Evolutionary conservation across 2,797 vertebrate species (phyloP), one percentile per base, ranked within the genome.

Genomic region (Ispidina picta): DNA sequence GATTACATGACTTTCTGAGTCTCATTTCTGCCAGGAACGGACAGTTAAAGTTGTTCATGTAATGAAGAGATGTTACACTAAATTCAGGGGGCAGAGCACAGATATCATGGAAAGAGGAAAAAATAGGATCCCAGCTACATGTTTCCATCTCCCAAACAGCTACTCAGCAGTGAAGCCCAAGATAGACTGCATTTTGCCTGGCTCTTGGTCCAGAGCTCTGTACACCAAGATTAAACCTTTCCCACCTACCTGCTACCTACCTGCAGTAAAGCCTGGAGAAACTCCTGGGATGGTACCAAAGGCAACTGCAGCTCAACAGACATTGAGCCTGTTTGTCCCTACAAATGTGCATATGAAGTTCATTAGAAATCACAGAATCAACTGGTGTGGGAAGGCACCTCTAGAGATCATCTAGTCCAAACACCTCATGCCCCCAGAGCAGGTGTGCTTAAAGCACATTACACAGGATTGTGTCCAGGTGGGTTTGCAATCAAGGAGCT

Each of bases 131-230:
- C 51, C 46, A 56, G 37, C 16, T 60, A 41, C 10, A 15, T 4
- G 2, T 64, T 63, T 64, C 65, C 7, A 0, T 31, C 18, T 80
- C 58, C 48, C 2, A 59, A 35, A 56, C 13, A 33, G 10, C 8
- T 65, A 6, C 59, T 64, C 49, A 77, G 44, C 21, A 17, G 17
- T 29, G 64, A 20, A 74, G 60, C 11, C 52, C 70, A 43, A 65
- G 48, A 25, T 29, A 43, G 11, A 31, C 17, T 1, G 2, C 15
- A 33, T 19, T 1, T 0, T 18, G 7, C 12, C 18, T 25, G 29
- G 15, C 16, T 43, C 43, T 73, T 56, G 46, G 14, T 39, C 20
- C 22, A 58, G 37, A 80, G n/a, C 26, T 31, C 14, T 66, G 29
- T 12, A 15, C 0, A 1, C 56, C 12, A 35, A 8, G 11, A 80